Conservation (phyloP, 2,888 invertebrate genomes). For the Scaptomyza tumidula region DNA sequence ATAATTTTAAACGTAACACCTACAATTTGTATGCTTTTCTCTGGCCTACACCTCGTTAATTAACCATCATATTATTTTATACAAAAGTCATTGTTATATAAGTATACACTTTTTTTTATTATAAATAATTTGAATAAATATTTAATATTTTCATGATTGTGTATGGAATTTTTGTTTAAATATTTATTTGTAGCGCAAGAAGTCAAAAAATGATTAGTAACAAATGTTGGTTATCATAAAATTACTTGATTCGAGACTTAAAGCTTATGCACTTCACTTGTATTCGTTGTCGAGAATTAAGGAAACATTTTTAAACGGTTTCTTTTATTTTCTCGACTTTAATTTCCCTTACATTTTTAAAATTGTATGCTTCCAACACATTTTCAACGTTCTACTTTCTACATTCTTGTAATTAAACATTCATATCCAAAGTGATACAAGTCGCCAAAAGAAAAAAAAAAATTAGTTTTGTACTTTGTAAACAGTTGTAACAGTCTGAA, state of each 20-base stretch:
- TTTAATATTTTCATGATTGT: conserved; percentile 33
- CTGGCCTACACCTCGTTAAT: conserved; percentile 22
- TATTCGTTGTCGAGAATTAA: conserved; percentile 22
- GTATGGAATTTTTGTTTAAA: conserved; percentile 20
- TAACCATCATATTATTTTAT: conserved; percentile 22
- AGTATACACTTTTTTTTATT: conserved; percentile 25
- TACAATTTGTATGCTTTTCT: conserved; percentile 23
- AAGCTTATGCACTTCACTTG: conserved; percentile 24
- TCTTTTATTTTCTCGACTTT: neutral
- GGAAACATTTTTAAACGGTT: conserved; percentile 21
- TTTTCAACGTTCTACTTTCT: conserved; percentile 24
- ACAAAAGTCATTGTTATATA: conserved; percentile 39
- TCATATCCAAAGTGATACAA: conserved; percentile 61
- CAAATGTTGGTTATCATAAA: conserved; percentile 9
- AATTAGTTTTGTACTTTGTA: conserved; percentile 63
- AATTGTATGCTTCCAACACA: conserved; percentile 35
- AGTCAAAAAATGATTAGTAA: conserved; percentile 61
- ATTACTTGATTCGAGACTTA: conserved; percentile 5
- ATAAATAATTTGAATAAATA: conserved; percentile 42
- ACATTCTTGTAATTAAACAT: conserved; percentile 31
- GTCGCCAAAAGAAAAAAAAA: conserved; percentile 23
- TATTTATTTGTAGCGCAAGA: conserved; percentile 62
- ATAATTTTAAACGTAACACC: conserved; percentile 26
- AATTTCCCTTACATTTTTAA: conserved; percentile 23
- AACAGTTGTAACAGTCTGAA: conserved; percentile 64